Evolutionary conservation across 1,140 invertebrate genomes (phyloP).

Genomic region (Cephus cinctus): DNA sequence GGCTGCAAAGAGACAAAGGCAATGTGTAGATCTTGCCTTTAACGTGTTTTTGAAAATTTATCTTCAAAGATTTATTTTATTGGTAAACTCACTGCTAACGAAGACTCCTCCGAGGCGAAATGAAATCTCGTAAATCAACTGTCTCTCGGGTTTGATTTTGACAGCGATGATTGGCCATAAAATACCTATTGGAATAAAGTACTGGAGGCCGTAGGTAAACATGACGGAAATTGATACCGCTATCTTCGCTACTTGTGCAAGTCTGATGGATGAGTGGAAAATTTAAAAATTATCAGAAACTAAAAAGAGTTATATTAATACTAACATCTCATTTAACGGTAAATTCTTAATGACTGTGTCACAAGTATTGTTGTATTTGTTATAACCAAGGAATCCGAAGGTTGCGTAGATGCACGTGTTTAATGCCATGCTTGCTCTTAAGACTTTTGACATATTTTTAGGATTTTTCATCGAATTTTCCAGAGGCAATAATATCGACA

Average conservation of each 20-base stretch:
- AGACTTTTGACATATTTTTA: constrained; percentile 48
- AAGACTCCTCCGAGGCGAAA: constrained; percentile 25
- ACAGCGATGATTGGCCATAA: constrained; percentile 30
- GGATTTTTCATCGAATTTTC: constrained; percentile 61
- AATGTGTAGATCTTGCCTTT: too few relatives aligned
- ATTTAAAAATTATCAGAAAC: too few relatives aligned
- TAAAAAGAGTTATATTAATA: constrained; percentile 1
- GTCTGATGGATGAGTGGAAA: constrained; percentile 13
- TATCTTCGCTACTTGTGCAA: constrained; percentile 29
- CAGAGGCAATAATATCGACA: constrained; percentile 56
- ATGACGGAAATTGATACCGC: constrained; percentile 28
- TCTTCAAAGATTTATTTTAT: too few relatives aligned
- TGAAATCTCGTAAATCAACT: constrained; percentile 10
- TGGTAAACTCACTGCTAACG: constrained; percentile 21
- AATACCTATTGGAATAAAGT: constrained; percentile 31
- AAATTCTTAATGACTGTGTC: constrained; percentile 55
- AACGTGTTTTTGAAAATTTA: too few relatives aligned
- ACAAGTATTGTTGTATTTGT: constrained; percentile 53
- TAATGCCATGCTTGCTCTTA: constrained; percentile 53
- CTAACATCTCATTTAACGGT: constrained; percentile 41
- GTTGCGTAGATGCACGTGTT: constrained; percentile 52
- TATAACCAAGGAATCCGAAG: constrained; percentile 61
- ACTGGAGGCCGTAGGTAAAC: constrained; percentile 29
- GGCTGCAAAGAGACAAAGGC: constrained; percentile 19
- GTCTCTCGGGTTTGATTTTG: constrained; percentile 12